A percentile compares a stretch with the other conserved stretches of the same genome.
Evolutionary conservation across 2,888 invertebrate genomes (phyloP).

Genomic region (Meandrusa payeni): DNA sequence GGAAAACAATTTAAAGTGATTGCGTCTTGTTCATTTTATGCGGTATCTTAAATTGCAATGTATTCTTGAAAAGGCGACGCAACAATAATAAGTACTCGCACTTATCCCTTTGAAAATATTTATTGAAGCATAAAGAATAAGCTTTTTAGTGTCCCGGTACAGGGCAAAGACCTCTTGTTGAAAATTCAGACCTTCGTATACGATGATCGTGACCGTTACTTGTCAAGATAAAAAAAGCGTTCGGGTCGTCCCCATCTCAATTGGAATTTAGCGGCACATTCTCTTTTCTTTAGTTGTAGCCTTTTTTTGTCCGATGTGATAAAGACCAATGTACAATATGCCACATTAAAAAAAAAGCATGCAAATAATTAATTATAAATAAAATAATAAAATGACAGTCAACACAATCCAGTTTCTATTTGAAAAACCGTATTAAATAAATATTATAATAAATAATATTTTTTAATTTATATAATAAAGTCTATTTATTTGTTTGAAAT

Average conservation of each 20-base stretch:
- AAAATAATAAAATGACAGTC: too few species aligned
- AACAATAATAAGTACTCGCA: slow-evolving; percentile 22
- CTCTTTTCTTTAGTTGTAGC: slow-evolving; percentile 11
- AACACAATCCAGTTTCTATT: too few species aligned
- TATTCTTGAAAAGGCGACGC: slow-evolving; percentile 15
- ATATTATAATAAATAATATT: too few species aligned
- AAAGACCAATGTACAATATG: slow-evolving; percentile 4
- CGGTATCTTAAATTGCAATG: slow-evolving; percentile 9
- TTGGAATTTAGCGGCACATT: slow-evolving; percentile 23
- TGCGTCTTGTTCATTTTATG: slow-evolving; percentile 8
- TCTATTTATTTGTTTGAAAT: too few species aligned
- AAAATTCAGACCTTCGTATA: slow-evolving; percentile 25
- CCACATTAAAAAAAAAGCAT: slow-evolving; percentile 1
- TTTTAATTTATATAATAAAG: too few species aligned
- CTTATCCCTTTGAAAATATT: slow-evolving; percentile 26
- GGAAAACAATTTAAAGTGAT: slow-evolving; percentile 18
- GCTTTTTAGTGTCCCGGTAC: slow-evolving; percentile 32
- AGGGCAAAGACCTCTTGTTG: slow-evolving; percentile 34
- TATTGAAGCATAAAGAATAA: slow-evolving; percentile 25
- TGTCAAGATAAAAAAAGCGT: slow-evolving; percentile 25
- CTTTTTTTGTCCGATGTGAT: slow-evolving; percentile 3
- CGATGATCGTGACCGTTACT: slow-evolving; percentile 25
- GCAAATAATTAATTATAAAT: neutral
- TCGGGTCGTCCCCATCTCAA: slow-evolving; percentile 20
- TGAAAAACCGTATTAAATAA: too few species aligned